Percentiles rank a stretch among this genome's conserved stretches.
phyloP scores from a whole-genome alignment of 2,888 invertebrate species.

The Diarsia mendica region DNA sequence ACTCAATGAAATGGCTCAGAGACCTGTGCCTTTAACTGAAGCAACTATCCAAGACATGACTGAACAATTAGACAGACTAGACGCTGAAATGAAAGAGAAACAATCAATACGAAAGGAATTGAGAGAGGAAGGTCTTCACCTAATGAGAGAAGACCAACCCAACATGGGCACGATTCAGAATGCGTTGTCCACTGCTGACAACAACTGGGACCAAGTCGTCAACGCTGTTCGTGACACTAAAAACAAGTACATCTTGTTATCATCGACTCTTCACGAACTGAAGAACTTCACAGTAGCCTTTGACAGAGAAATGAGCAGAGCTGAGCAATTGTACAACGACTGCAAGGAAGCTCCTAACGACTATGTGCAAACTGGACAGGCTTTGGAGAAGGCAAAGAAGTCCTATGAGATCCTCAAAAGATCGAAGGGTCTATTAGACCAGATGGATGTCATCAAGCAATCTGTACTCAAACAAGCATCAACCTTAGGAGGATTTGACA shows the following conservation, averaged over 20 bases:
- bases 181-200: conserved; percentile 93
- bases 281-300: conserved; percentile 93
- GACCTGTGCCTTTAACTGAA: conserved; percentile 85
- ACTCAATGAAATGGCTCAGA: conserved; percentile 90
- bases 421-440: conserved; percentile 93
- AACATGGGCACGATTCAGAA: conserved; percentile 95
- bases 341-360: conserved; percentile 93
- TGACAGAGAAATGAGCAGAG: conserved; percentile 92
- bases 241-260: conserved; percentile 93
- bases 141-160: conserved; percentile 95
- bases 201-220: conserved; percentile 95
- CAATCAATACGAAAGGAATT: conserved; percentile 92
- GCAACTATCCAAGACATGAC: conserved; percentile 87
- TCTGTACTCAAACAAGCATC: conserved; percentile 93
- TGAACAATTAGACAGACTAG: conserved; percentile 89
- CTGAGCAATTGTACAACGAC: conserved; percentile 91
- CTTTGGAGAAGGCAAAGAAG: conserved; percentile 94
- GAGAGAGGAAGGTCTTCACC: conserved; percentile 94
- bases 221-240: conserved; percentile 94
- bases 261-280: conserved; percentile 93
- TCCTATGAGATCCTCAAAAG: conserved; percentile 94
- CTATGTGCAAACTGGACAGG: conserved; percentile 92
- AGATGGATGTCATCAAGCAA: conserved; percentile 94
- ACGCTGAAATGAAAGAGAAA: conserved; percentile 90
- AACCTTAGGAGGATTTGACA: conserved; percentile 92